Evolutionary conservation across 2,888 invertebrate species (phyloP).

Genomic region (Rhimphoctona megacephalus): DNA sequence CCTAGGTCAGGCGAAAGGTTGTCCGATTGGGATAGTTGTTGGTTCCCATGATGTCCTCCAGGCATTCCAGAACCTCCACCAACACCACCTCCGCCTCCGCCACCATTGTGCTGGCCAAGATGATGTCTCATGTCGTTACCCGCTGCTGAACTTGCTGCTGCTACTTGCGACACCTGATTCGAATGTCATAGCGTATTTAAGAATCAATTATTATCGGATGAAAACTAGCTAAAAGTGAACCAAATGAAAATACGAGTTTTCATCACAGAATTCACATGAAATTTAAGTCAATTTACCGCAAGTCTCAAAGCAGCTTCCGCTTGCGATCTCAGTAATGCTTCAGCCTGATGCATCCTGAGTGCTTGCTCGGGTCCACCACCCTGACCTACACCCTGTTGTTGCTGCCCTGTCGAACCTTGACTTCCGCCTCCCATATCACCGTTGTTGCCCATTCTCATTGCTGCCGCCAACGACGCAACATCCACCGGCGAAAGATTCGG

Average conservation of each 20-base stretch:
- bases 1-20: conserved; percentile 83
- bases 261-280: not conserved
- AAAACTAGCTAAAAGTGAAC: not conserved
- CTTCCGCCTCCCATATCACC: conserved; percentile 82
- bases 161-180: conserved; percentile 82
- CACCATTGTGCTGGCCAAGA: conserved; percentile 83
- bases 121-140: conserved; percentile 84
- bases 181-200: not conserved
- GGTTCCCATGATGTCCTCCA: conserved; percentile 82
- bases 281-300: conserved; percentile 86
- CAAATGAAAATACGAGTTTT: not conserved
- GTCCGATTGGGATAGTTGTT: conserved; percentile 83
- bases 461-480: conserved; percentile 83
- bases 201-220: not conserved
- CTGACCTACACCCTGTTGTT: conserved; percentile 82
- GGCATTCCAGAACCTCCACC: conserved; percentile 80
- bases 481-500: conserved; percentile 84
- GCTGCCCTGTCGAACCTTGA: conserved; percentile 83
- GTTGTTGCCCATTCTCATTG: conserved; percentile 85
- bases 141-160: conserved; percentile 84
- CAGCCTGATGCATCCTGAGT: conserved; percentile 90
- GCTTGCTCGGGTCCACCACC: conserved; percentile 85
- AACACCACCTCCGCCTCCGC: conserved; percentile 65
- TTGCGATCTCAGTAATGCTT: conserved; percentile 93
- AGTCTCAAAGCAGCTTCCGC: conserved; percentile 93